These are phyloP conservation scores for Troides oblongomaculatus DNA, from an alignment of 2,888 invertebrate genomes.

Conservation along the genomic window DNA sequence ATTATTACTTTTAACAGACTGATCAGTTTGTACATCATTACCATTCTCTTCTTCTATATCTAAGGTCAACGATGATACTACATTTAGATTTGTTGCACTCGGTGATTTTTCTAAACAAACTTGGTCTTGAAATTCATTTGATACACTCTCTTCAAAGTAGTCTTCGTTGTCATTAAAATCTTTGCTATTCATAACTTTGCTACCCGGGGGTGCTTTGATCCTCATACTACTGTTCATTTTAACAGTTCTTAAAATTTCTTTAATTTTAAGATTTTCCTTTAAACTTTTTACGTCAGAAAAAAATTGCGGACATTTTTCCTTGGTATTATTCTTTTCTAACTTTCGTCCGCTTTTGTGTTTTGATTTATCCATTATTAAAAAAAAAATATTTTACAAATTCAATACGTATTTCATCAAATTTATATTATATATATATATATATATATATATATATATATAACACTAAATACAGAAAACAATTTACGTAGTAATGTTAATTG, in stretches of 20 bases:
- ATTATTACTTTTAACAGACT: slow-evolving; percentile 21
- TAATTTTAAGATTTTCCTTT: slow-evolving; percentile 69
- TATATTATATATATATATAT: neutral
- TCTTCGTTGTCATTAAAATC: slow-evolving; percentile 61
- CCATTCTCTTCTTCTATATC: slow-evolving; percentile 28
- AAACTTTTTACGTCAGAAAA: slow-evolving; percentile 61
- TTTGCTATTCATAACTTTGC: slow-evolving; percentile 63
- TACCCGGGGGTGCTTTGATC: slow-evolving; percentile 61
- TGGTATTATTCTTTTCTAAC: slow-evolving; percentile 39
- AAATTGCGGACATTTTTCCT: slow-evolving; percentile 51
- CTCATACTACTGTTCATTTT: slow-evolving; percentile 73
- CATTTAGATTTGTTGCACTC: slow-evolving; percentile 55
- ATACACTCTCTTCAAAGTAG: slow-evolving; percentile 42
- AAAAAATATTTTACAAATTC: neutral
- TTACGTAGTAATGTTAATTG: slow-evolving; percentile 39
- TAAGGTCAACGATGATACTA: slow-evolving; percentile 37
- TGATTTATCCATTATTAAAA: slow-evolving; percentile 56
- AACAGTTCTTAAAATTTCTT: slow-evolving; percentile 66
- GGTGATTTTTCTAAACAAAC: slow-evolving; percentile 36
- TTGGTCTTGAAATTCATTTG: slow-evolving; percentile 21
- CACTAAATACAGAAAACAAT: slow-evolving; percentile 33
- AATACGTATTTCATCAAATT: slow-evolving; percentile 21
- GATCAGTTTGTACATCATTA: slow-evolving; percentile 25
- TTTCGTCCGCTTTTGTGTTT: slow-evolving; percentile 39
- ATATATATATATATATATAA: slow-evolving; percentile 2